Evolutionary conservation across 2,113 vertebrate species (phyloP).

Genomic region (Podarcis muralis): DNA sequence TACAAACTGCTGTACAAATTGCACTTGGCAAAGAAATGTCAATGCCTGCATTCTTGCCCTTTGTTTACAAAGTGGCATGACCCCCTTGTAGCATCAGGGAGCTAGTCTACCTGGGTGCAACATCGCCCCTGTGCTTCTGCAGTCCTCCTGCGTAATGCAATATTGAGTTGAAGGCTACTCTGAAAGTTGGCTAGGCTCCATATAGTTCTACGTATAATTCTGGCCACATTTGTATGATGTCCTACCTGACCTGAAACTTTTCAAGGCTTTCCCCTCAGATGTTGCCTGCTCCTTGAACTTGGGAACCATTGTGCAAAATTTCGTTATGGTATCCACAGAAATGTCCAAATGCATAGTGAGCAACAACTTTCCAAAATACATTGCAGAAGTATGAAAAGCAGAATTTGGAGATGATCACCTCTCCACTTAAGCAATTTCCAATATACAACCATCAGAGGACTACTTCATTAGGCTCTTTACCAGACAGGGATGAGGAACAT

Average conservation of each 20-base stretch:
- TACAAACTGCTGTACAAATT: not conserved
- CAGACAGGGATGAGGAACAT: too few species aligned
- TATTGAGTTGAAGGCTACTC: not conserved
- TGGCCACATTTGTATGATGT: not conserved
- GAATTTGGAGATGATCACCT: too few species aligned
- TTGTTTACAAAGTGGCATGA: not conserved
- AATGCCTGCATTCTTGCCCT: not conserved
- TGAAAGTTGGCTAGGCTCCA: not conserved
- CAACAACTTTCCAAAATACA: too few species aligned
- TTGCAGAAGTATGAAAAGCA: not conserved
- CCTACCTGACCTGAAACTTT: not conserved
- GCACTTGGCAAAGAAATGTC: too few species aligned
- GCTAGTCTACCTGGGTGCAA: not conserved
- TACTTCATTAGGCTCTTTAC: too few species aligned
- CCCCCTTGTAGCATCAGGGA: too few species aligned
- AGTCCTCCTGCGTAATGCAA: not conserved
- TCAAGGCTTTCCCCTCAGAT: too few species aligned
- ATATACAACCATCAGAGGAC: not conserved
- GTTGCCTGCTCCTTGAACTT: too few species aligned
- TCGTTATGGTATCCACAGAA: too few species aligned
- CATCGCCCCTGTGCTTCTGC: not conserved
- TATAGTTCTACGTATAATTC: not conserved
- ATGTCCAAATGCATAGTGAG: too few species aligned
- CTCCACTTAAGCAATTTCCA: not conserved
- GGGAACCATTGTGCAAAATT: too few species aligned